Evolutionary conservation across 2,113 vertebrate species (phyloP).

Genomic region (Arenaria interpres): DNA sequence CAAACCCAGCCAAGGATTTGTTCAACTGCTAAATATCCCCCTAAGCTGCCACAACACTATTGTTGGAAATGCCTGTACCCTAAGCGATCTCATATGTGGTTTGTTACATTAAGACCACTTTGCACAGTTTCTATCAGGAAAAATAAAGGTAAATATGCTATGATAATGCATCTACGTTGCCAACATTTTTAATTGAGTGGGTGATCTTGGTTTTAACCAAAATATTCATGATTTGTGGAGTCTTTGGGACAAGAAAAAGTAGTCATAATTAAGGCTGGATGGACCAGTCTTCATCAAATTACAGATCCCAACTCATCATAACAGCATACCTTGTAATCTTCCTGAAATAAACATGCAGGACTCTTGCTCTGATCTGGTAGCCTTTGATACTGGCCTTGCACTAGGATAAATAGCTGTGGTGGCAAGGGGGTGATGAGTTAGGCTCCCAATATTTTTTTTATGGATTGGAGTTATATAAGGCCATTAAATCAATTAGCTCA

Average conservation of each 20-base stretch:
- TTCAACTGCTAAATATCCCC: background rate
- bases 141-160: background rate
- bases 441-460: background rate
- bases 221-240: background rate
- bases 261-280: background rate
- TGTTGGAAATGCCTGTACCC: background rate
- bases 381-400: background rate
- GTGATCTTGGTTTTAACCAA: background rate
- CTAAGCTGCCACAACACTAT: background rate
- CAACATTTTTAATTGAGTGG: background rate
- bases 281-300: background rate
- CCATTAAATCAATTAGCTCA: background rate
- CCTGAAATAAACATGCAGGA: background rate
- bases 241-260: background rate
- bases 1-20: background rate
- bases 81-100: rapidly evolving
- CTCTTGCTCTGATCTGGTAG: background rate
- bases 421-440: background rate
- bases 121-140: background rate
- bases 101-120: background rate
- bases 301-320: background rate
- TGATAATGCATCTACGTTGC: background rate
- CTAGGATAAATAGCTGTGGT: background rate
- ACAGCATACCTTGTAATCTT: background rate
- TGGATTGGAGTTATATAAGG: background rate